A percentile compares a stretch with the other conserved stretches of the same genome.
phyloP scores from a whole-genome alignment of 2,113 vertebrate species.

The Actenoides lindsayi region DNA sequence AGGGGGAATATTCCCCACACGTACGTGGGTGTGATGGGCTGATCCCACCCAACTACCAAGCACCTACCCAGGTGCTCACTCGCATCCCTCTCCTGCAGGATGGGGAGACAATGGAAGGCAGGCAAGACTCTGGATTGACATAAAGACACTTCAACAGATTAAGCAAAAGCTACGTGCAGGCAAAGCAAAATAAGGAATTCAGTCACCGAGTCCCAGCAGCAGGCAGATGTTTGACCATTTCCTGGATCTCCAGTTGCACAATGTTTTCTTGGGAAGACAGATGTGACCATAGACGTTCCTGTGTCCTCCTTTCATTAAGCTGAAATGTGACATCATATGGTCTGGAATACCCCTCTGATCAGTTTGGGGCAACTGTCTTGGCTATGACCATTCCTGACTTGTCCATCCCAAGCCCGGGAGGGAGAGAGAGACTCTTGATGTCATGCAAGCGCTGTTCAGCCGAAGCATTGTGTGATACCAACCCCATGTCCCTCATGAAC shows the following conservation, averaged over 20 bases:
- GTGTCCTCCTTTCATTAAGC: not conserved
- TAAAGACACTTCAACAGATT: not conserved
- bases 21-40: not conserved
- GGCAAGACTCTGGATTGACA: not conserved
- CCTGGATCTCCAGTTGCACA: accelerated
- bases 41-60: not conserved
- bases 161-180: not conserved
- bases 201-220: not conserved
- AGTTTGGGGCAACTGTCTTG: not conserved
- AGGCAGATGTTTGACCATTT: not conserved
- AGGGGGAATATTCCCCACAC: not conserved
- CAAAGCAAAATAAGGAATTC: not conserved
- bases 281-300: not conserved
- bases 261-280: not conserved
- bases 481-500: not conserved
- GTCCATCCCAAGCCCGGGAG: not conserved
- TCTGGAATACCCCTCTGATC: not conserved
- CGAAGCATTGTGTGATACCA: accelerated
- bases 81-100: accelerated
- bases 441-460: accelerated
- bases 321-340: not conserved
- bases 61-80: not conserved
- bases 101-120: not conserved
- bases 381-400: accelerated
- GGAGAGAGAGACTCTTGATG: not conserved